Conservation (phyloP, 2,113 vertebrate species). For the Oxygymnocypris stewartii region DNA sequence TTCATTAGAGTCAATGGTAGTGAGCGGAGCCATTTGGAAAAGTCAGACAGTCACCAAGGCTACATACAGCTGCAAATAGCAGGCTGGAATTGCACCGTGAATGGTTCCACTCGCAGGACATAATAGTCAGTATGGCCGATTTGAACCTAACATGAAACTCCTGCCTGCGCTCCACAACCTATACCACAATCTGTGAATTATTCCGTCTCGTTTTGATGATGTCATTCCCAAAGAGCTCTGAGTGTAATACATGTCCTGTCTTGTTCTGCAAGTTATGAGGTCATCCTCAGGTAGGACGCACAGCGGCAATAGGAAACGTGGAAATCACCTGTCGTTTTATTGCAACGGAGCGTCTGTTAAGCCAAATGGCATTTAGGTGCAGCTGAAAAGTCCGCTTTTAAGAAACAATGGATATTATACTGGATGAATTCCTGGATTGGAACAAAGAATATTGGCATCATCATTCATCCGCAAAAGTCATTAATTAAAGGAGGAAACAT, state of each 20-base stretch:
- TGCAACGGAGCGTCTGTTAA: background rate
- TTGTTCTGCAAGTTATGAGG: slow-evolving; percentile 9
- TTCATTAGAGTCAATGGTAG: slow-evolving; percentile 87
- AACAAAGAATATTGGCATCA: slow-evolving; percentile 57
- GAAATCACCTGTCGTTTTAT: background rate
- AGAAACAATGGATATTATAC: background rate
- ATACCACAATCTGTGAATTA: slow-evolving; percentile 32
- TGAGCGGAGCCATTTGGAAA: slow-evolving; percentile 84
- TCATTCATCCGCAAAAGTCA: slow-evolving; percentile 64
- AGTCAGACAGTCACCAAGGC: slow-evolving; percentile 73
- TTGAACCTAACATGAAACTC: slow-evolving; percentile 57
- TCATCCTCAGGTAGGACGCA: background rate
- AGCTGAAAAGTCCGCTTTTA: background rate
- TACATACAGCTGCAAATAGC: slow-evolving; percentile 60
- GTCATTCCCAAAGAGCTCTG: slow-evolving; percentile 45
- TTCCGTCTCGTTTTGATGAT: slow-evolving; percentile 55
- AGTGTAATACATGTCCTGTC: background rate
- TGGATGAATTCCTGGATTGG: background rate
- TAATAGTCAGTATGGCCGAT: slow-evolving; percentile 47
- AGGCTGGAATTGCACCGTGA: slow-evolving; percentile 67
- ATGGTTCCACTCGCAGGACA: slow-evolving; percentile 60
- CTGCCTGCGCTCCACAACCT: slow-evolving; percentile 32
- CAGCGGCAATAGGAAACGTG: background rate
- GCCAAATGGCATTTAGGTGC: background rate
- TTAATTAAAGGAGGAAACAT: slow-evolving; percentile 71